These are phyloP conservation scores for Desoria tigrina DNA, from an alignment of 2,888 invertebrate species.

Conservation along the genomic window DNA sequence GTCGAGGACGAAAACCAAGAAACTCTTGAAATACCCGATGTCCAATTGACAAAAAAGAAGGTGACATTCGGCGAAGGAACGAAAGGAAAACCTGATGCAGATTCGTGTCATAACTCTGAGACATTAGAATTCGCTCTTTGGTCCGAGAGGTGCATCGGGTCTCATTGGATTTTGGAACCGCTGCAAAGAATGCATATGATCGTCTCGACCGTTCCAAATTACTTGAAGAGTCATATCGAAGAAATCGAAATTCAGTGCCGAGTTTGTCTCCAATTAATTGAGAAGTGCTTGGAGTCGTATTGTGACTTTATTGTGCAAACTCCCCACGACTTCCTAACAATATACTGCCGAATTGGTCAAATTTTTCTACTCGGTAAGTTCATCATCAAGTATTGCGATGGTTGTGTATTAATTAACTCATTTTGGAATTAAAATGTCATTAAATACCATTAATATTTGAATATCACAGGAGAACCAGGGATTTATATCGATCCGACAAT, in stretches of 20 bases:
- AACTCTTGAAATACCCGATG: background rate
- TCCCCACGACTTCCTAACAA: constrained; percentile 29
- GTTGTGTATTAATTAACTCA: too few species aligned
- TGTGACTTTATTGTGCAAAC: constrained; percentile 28
- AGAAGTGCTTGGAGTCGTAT: constrained; percentile 24
- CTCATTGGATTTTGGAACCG: constrained; percentile 43
- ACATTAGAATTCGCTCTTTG: constrained; percentile 24
- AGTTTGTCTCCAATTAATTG: constrained; percentile 30
- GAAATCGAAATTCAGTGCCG: constrained; percentile 30
- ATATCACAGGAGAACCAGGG: constrained; percentile 29
- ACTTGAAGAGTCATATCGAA: constrained; percentile 22
- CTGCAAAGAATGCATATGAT: constrained; percentile 31
- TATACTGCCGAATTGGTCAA: constrained; percentile 36
- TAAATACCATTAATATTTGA: too few species aligned
- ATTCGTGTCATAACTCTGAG: background rate
- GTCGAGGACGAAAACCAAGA: background rate
- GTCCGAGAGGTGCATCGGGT: constrained; percentile 17
- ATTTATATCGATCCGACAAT: constrained; percentile 32
- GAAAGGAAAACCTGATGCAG: constrained; percentile 18
- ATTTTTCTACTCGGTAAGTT: constrained; percentile 34
- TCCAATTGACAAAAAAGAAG: constrained; percentile 11
- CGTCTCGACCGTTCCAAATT: constrained; percentile 17
- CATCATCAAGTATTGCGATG: too few species aligned
- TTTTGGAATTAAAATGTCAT: too few species aligned
- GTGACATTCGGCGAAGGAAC: constrained; percentile 29